These are phyloP conservation scores for Arremon brunneinucha DNA, from an alignment of 2,797 vertebrate genomes.

Conservation along the genomic window DNA sequence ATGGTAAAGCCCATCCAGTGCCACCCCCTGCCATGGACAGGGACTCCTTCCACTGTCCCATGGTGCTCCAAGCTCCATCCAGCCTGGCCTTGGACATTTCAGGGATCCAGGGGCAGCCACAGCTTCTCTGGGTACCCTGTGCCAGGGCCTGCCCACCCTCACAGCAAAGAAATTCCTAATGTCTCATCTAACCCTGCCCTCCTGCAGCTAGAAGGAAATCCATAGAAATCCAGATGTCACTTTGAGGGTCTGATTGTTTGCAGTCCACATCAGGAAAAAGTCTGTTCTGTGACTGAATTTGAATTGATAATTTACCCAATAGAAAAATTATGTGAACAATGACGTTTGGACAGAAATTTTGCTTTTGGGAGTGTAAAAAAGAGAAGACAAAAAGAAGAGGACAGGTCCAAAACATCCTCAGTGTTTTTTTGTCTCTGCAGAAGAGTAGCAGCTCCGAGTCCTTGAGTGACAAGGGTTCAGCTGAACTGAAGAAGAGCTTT, in stretches of 20 bases:
- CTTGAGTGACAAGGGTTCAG: slow-evolving; percentile 91
- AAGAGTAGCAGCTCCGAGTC: slow-evolving; percentile 98
- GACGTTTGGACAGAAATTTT: neutral
- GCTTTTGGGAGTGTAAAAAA: neutral
- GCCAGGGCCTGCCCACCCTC: neutral
- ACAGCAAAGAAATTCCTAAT: neutral
- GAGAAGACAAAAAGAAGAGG: neutral
- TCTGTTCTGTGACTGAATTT: neutral
- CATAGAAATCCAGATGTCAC: neutral
- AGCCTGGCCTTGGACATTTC: neutral
- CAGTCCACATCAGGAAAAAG: neutral
- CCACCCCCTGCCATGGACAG: neutral
- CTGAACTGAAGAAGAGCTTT: slow-evolving; percentile 97
- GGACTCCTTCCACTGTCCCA: neutral
- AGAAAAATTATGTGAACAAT: neutral
- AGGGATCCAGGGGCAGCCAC: neutral
- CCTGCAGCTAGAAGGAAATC: neutral
- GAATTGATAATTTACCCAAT: neutral
- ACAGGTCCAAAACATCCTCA: neutral
- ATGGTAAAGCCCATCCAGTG: too few relatives aligned
- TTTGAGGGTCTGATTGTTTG: neutral
- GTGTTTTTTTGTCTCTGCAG: slow-evolving; percentile 71
- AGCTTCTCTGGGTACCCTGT: neutral
- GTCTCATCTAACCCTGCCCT: neutral
- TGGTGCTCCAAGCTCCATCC: rapidly evolving